Evolutionary conservation across 2,113 vertebrate genomes (phyloP), one percentile per base, ranked within the genome.

Genomic region (Scolopax mira): DNA sequence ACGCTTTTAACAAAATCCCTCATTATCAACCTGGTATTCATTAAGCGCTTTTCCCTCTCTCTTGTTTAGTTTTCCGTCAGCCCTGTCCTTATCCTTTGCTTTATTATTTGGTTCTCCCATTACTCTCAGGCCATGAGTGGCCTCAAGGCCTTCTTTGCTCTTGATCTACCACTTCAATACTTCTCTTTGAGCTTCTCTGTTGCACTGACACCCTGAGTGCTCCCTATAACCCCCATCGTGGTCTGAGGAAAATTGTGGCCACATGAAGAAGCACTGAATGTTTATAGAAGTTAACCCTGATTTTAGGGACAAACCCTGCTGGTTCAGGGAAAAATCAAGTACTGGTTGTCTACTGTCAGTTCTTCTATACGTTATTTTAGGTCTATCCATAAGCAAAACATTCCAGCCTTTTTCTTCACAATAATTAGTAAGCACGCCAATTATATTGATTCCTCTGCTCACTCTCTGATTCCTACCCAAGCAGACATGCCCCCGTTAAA

Each of bases 161-260:
- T 67, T 70, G 18, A 24, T 57, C 22, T 61, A 30, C 57, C 49
- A 42, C 39, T 54, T 69, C 64, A 65, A 3, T 1, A 3, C n/a
- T 81, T 89, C 21, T 75, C 23, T 87, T 54, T 7, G 42, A 77
- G 54, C 30, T 75, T 79, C 65, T 49, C 60, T 37, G 18, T 66
- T 74, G 30, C 27, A 33, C 46, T 48, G 52, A 55, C 14, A 66
- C 30, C 8, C 44, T n/a, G 30, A 30, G 23, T 71, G 22, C 57
- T 92, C 4, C 0, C 8, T 84, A 3, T 54, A 78, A 60, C 2
- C 16, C n/a, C 1, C 0, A 3, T 7, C 6, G 11, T 24, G 41
- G 23, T 74, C 41, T 74, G 73, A 81, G 80, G n/a, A 83, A 30
- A 17, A 31, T 6, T 9, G 30, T 44, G 49, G 58, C 39, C 25